Conservation (phyloP, 1,140 invertebrate species). For the Drosophila kanapiae region DNA sequence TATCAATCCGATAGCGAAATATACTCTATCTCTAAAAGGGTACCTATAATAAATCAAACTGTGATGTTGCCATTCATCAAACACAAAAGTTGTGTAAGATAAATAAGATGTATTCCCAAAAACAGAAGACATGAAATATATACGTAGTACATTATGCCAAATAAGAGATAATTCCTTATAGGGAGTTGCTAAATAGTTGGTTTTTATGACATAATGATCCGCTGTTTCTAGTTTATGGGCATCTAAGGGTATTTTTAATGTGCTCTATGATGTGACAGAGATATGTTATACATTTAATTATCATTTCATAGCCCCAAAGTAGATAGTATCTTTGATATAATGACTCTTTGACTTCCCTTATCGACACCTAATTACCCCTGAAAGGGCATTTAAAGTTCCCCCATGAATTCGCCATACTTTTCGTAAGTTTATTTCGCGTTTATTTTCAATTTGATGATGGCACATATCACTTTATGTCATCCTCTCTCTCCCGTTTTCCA, state of each 20-base stretch:
- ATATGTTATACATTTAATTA: not conserved
- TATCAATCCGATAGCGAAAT: constrained; percentile 22
- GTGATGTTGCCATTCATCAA: not conserved
- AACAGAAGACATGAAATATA: not conserved
- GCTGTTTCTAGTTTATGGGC: not conserved
- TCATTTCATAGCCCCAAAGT: not conserved
- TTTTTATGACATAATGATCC: constrained; percentile 5
- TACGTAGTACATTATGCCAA: not conserved
- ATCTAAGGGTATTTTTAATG: not conserved
- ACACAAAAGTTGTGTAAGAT: not conserved
- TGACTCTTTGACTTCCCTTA: not conserved
- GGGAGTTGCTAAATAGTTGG: constrained; percentile 1
- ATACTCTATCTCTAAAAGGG: constrained; percentile 7
- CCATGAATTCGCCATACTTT: constrained; percentile 1
- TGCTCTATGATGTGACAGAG: not conserved
- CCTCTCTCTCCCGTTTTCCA: constrained; percentile 18
- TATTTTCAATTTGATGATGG: constrained; percentile 64
- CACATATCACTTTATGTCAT: constrained; percentile 47
- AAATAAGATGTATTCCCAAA: not conserved
- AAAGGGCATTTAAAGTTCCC: constrained; percentile 50
- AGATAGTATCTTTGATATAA: not conserved
- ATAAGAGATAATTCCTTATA: not conserved
- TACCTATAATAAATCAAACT: constrained; percentile 5
- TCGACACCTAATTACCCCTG: constrained; percentile 2
- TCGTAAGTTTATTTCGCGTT: constrained; percentile 32